Base-by-base conservation (phyloP, 2,888 invertebrate species). In the Acleris sparsana region DNA sequence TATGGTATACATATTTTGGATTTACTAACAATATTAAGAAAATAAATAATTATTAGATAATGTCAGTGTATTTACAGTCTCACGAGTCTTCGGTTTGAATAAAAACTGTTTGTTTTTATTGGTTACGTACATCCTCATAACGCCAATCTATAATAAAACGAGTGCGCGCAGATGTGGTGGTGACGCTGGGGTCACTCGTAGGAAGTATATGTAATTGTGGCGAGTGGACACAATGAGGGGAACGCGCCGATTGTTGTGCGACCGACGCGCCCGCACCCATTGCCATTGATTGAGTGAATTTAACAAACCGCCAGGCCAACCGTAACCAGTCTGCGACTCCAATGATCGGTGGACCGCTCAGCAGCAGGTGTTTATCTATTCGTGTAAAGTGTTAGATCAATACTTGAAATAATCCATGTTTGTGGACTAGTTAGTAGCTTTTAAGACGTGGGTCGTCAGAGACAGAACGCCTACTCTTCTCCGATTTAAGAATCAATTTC, bases 191-290 rank as follows among this genome's bases (percentile, higher is more conserved):
- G 85, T 85, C 86, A 76, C 76, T 75, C 78, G 86, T 87, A 88
- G 91, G 92, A 91, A 88, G 89, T 87, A 85, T 87, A 86, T 83
- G 87, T 92, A 88, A 91, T 91, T 91, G 88, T 79, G 84, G 83
- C 85, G 82, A 89, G 83, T 88, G 89, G 87, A 83, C 89, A 90
- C 90, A 92, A 92, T 88, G 88, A 87, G 88, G 91, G 89, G 91
- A 91, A 91, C 89, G 85, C 86, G 81, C 84, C 87, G 86, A 92
- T 91, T 90, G 89, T 92, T 89, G 89, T 91, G 91, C 89, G 90
- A 89, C 86, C 87, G 82, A 86, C 87, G 89, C 88, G 89, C 88
- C 89, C 89, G 89, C 89, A 83, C 90, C 89, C 89, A 89, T 84
- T 73, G 83, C 85, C 87, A 86, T 85, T 92, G 88, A 92, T 91